phyloP scores from a whole-genome alignment of 1,140 invertebrate genomes.

The Globodera rostochiensis region DNA sequence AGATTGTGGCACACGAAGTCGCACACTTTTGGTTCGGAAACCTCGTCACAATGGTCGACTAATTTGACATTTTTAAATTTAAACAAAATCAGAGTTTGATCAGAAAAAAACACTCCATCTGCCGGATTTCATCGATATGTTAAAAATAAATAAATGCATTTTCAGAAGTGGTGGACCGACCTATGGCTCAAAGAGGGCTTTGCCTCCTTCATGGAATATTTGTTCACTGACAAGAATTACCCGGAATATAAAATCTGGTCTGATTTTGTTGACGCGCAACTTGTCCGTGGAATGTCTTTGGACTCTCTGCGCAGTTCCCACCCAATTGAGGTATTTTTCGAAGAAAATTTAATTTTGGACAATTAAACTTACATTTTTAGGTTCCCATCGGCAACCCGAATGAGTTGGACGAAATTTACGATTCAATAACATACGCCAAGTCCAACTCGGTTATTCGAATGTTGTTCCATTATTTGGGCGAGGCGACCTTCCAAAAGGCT shows the following conservation, averaged over 20 bases:
- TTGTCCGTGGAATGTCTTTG: conserved; percentile 32
- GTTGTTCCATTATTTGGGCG: conserved; percentile 92
- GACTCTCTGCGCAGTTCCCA: conserved; percentile 47
- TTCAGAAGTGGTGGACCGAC: conserved; percentile 70
- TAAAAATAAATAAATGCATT: neutral
- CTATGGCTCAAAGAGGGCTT: conserved; percentile 67
- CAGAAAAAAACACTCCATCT: too few species aligned
- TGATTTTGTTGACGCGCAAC: conserved; percentile 74
- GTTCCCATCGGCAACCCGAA: conserved; percentile 65
- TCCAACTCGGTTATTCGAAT: conserved; percentile 85
- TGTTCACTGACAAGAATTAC: conserved; percentile 68
- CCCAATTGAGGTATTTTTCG: conserved; percentile 45
- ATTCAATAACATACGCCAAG: conserved; percentile 70
- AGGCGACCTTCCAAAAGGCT: conserved; percentile 85
- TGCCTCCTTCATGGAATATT: conserved; percentile 68
- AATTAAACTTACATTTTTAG: conserved; percentile 43
- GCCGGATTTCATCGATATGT: too few species aligned
- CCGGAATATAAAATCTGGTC: conserved; percentile 70
- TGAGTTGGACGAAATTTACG: conserved; percentile 60
- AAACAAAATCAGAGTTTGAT: neutral
- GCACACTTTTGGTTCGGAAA: conserved; percentile 73
- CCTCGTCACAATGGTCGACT: conserved; percentile 61
- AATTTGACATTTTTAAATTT: neutral
- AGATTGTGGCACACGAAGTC: conserved; percentile 83
- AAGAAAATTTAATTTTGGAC: too few species aligned